Evolutionary conservation across 2,113 vertebrate species (phyloP).

Genomic region (Colius striatus): DNA sequence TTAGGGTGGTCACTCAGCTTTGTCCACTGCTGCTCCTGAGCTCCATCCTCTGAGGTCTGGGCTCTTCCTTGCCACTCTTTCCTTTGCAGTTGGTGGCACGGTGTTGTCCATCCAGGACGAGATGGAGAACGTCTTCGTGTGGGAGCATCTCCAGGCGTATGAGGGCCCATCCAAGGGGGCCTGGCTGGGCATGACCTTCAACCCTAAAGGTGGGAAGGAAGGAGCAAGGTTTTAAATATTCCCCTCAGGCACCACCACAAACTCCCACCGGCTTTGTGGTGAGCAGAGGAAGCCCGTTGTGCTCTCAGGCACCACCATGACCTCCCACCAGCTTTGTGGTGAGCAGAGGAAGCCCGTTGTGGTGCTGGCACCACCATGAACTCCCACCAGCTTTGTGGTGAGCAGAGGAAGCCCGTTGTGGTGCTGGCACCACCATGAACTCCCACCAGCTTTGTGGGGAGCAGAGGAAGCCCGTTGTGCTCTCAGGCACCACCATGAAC

Average conservation of each 20-base stretch:
- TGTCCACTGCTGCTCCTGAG: not conserved
- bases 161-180: constrained; percentile 87
- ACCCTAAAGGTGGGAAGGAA: constrained; percentile 83
- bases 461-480: no score
- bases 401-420: no score
- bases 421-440: no score
- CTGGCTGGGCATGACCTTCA: constrained; percentile 95
- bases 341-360: not conserved
- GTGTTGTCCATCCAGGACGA: constrained; percentile 93
- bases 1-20: not conserved
- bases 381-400: no score
- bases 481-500: no score
- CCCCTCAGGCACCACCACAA: not conserved
- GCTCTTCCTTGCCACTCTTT: not conserved
- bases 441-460: no score
- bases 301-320: not conserved
- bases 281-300: not conserved
- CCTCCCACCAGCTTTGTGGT: not conserved
- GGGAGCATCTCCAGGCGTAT: constrained; percentile 92
- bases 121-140: constrained; percentile 91
- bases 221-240: not conserved
- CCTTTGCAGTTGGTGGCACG: constrained; percentile 82
- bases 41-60: not conserved
- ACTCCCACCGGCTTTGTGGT: not conserved
- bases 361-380: not conserved